Conservation (phyloP, 2,888 invertebrate genomes). For the Empis livida region DNA sequence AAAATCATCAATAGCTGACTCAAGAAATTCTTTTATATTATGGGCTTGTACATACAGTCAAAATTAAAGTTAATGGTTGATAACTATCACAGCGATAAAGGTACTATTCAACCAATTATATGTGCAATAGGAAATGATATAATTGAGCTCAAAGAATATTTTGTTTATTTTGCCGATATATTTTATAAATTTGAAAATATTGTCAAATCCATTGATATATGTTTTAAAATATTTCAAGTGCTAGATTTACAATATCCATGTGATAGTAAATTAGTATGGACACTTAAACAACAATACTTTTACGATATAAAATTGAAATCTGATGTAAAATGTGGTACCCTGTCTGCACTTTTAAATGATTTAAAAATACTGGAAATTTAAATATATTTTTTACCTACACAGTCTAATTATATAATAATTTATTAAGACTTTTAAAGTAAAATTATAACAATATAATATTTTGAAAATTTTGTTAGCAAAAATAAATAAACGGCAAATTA, state of each 20-base stretch:
- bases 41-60: neutral
- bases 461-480: too few relatives aligned
- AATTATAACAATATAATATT: too few relatives aligned
- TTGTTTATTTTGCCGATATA: neutral
- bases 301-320: neutral
- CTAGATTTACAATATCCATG: slow-evolving; percentile 1
- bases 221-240: neutral
- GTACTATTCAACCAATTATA: slow-evolving; percentile 1
- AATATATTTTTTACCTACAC: neutral
- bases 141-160: neutral
- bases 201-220: slow-evolving; percentile 1
- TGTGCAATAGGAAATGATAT: neutral
- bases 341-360: neutral
- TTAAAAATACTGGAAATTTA: neutral
- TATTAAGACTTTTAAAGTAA: too few relatives aligned
- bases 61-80: neutral
- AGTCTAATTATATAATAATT: too few relatives aligned
- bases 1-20: neutral
- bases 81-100: neutral
- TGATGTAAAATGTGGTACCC: neutral
- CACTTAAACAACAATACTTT: neutral
- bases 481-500: too few relatives aligned
- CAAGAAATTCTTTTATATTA: neutral
- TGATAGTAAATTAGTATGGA: neutral
- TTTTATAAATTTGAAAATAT: neutral